Base-by-base conservation (phyloP, 1,140 invertebrate genomes). In the Cecropterus lyciades region DNA sequence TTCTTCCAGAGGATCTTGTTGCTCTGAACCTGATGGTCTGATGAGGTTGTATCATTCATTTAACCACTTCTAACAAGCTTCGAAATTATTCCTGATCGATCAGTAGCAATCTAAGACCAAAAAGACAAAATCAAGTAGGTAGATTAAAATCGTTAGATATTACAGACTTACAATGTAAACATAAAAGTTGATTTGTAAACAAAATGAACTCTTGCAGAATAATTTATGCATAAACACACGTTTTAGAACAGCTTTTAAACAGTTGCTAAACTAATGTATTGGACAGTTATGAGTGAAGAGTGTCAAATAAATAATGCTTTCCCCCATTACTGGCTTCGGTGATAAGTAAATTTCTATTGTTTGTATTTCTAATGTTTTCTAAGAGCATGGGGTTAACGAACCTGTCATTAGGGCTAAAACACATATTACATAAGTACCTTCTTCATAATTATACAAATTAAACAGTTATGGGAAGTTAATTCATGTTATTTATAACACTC, bases 321-420 rank as follows among this genome's bases (percentile, higher is more conserved):
- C 42, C 52, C 55, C 65, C 49, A 37, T 75, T 70, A 69, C 57
- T 56, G 43, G 56, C 48, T 49, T 40, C 43, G 51, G 42, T 65
- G 64, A 73, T 72, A 73, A 73, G 60, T 59, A 65, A 62, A 67
- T 66, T 55, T 65, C 53, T 63, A 70, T 70, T 72, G 64, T 73
- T 72, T 52, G 71, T 70, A n/a, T n/a, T n/a, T n/a, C n/a, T n/a
- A n/a, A n/a, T 60, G 63, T 68, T 43, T 62, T 66, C 55, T 49
- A 65, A 69, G 52, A 75, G 52, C 64, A 43, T 37, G 52, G 70
- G 82, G 76, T 79, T 65, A 79, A 56, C 70, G 80, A 82, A 81
- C 80, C 56, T 60, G 33, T 45, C 49, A 37, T 17, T 37, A 33
- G 43, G 20, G 1, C 1, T 17, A 20, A 48, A 24, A 48, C 3